phyloP scores from a whole-genome alignment of 1,140 invertebrate species.

The Papilio machaon region DNA sequence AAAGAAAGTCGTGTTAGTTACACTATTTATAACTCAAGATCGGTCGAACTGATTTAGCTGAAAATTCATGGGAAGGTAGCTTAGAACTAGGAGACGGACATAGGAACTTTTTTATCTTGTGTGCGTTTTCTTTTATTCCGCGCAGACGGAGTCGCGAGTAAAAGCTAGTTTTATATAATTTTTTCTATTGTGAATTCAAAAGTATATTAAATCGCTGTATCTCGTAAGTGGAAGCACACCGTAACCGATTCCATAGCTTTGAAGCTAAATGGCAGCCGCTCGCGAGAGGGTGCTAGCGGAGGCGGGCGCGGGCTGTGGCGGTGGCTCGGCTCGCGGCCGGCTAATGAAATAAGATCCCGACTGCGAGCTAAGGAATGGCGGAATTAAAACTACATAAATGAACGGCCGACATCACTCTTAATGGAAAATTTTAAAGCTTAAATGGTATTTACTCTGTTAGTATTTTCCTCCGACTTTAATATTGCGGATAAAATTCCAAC shows the following conservation, averaged over 20 bases:
- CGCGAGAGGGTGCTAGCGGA: neutral
- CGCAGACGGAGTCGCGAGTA: too few relatives aligned
- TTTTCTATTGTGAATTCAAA: neutral
- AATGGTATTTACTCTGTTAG: slow-evolving; percentile 46
- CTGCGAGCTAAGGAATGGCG: slow-evolving; percentile 76
- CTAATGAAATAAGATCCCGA: slow-evolving; percentile 76
- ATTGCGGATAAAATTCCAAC: neutral
- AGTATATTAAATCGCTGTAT: slow-evolving; percentile 23
- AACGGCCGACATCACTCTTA: slow-evolving; percentile 57
- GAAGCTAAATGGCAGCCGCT: slow-evolving; percentile 71
- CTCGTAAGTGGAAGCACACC: slow-evolving; percentile 16
- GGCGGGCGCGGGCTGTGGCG: neutral
- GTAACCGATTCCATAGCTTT: slow-evolving; percentile 57
- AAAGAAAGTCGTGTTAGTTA: too few relatives aligned
- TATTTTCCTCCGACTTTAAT: slow-evolving; percentile 22
- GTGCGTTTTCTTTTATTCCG: too few relatives aligned
- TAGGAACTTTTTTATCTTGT: too few relatives aligned
- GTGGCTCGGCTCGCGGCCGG: slow-evolving; percentile 60
- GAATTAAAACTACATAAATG: slow-evolving; percentile 81
- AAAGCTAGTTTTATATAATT: neutral
- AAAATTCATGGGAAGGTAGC: too few relatives aligned
- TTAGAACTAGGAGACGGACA: too few relatives aligned
- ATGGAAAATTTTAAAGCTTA: slow-evolving; percentile 68
- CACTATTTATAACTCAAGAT: too few relatives aligned
- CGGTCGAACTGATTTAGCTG: too few relatives aligned